These are phyloP conservation scores for Eospalax fontanierii DNA, from an alignment of 2,797 vertebrate genomes.

Conservation along the genomic window DNA sequence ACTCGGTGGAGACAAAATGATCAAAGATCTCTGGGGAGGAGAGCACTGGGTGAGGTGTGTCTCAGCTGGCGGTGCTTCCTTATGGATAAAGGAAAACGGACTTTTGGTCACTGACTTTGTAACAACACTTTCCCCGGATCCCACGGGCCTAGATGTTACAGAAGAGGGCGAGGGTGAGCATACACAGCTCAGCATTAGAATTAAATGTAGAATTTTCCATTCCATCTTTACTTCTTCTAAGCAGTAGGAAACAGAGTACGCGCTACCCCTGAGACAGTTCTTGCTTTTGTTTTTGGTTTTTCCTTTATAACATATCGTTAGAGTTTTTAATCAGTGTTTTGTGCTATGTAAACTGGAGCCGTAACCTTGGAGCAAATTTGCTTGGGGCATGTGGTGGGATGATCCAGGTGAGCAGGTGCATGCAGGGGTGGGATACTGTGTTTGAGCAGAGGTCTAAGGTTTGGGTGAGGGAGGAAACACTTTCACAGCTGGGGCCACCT, in stretches of 20 bases:
- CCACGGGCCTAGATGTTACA: too few species aligned
- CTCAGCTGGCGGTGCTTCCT: accelerated
- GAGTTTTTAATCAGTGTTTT: accelerated
- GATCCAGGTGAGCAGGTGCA: background rate
- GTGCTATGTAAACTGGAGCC: background rate
- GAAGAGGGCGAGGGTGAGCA: background rate
- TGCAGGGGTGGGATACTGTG: accelerated
- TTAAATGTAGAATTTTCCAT: background rate
- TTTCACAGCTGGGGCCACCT: background rate
- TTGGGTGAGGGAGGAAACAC: background rate
- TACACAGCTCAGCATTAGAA: background rate
- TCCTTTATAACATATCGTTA: background rate
- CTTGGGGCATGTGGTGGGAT: accelerated
- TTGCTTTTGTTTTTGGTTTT: accelerated
- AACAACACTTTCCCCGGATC: background rate
- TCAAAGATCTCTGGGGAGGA: background rate
- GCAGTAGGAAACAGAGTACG: background rate
- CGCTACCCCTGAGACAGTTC: accelerated
- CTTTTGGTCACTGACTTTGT: background rate
- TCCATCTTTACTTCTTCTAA: background rate
- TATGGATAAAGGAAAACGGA: background rate
- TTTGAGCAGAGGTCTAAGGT: background rate
- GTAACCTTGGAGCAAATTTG: accelerated
- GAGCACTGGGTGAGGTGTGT: accelerated
- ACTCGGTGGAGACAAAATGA: background rate